Percentiles rank a stretch among this genome's conserved stretches.
phyloP scores from a whole-genome alignment of 2,888 invertebrate genomes.

The Polydrusus tereticollis region DNA sequence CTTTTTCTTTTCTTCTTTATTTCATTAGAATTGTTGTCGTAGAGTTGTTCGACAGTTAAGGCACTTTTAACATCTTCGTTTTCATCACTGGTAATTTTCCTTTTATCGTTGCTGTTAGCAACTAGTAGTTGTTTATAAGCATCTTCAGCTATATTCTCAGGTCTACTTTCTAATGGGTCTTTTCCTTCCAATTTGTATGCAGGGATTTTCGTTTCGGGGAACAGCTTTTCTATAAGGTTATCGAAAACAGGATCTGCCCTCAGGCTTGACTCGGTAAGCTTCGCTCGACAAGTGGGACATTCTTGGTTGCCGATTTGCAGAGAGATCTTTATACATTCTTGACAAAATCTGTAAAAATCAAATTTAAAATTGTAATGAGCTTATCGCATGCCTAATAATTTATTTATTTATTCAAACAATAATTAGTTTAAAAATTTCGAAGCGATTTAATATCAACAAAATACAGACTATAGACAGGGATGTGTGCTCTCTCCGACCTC shows the following conservation, averaged over 20 bases:
- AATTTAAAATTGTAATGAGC: too few relatives aligned
- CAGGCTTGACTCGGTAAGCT: neutral
- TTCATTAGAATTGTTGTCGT: neutral
- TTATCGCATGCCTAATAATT: too few relatives aligned
- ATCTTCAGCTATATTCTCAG: neutral
- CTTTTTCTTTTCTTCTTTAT: neutral
- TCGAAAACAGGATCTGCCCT: neutral
- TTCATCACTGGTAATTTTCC: neutral
- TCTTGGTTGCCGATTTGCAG: neutral
- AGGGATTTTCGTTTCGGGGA: neutral
- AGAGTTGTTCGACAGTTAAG: neutral
- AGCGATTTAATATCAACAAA: too few relatives aligned
- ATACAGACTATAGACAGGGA: too few relatives aligned
- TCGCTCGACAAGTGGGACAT: neutral
- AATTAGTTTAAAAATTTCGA: too few relatives aligned
- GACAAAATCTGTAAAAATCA: neutral
- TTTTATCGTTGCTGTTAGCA: neutral
- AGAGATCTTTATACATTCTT: neutral
- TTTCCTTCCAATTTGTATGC: neutral
- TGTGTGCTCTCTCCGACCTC: too few relatives aligned
- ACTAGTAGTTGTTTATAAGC: neutral
- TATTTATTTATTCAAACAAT: too few relatives aligned
- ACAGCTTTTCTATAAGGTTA: neutral
- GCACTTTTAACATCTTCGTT: neutral
- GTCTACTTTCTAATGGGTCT: neutral